Evolutionary conservation across 1,140 invertebrate species (phyloP), one percentile per base, ranked within the genome.

Genomic region (Nylanderia fulva): DNA sequence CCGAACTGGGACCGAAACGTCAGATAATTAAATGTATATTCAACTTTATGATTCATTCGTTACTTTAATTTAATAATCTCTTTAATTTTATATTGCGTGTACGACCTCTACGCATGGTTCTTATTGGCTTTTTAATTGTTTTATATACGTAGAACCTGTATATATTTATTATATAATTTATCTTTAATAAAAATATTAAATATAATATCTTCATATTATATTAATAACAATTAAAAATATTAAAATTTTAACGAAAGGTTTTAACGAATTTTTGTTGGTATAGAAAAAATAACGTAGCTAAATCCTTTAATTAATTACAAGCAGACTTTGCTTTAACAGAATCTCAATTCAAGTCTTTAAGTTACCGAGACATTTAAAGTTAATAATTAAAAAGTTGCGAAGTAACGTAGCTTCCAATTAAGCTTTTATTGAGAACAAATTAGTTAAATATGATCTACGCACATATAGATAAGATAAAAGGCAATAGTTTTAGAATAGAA

Each of bases 311-410:
- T 66, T 66, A 66, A 42, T 66, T 66, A 66, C n/a, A 66, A 42
- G 11, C n/a, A 21, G 24, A 60, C 24, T 27, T 13, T 27, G n/a
- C 18, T 66, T 39, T 21, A 66, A 66, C 36, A 11, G n/a, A 66
- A 66, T 66, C 33, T 66, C 21, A 66, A 66, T 66, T 1, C 33
- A 39, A 66, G n/a, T 24, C 11, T 15, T 39, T n/a, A 39, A 66
- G 36, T 66, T 42, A 66, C n/a, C n/a, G 21, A 42, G 36, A 42
- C 11, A 66, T 66, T 66, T 42, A 66, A 66, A 66, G 36, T 66
- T 66, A n/a, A 66, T 42, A 66, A 66, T 66, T 66, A 66, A 66
- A 42, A 66, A 66, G 36, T 66, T 66, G 36, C 21, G 7, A 39
- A 39, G 11, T 9, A 66, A 66, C 33, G n/a, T 64, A 11, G 36